Evolutionary conservation across 2,113 vertebrate genomes (phyloP).

Genomic region (Copsychus sechellarum): DNA sequence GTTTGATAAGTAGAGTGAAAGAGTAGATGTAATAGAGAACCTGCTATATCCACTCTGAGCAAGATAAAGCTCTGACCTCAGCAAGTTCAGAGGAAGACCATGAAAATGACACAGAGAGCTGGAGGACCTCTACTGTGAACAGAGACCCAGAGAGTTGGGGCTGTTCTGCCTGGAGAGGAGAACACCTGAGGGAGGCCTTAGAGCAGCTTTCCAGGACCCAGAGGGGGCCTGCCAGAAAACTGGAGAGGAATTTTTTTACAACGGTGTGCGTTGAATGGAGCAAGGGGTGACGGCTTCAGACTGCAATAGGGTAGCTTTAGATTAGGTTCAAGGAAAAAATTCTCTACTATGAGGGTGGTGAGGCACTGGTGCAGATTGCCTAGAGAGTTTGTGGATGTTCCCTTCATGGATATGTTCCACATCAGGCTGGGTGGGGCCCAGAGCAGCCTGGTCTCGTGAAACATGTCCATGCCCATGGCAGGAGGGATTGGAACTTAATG

Average conservation of each 20-base stretch:
- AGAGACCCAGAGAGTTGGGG: background rate
- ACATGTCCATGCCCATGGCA: background rate
- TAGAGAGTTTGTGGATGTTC: background rate
- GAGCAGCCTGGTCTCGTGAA: background rate
- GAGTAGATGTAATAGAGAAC: background rate
- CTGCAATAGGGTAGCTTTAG: background rate
- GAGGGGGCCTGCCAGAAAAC: background rate
- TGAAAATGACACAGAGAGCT: background rate
- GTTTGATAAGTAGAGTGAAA: background rate
- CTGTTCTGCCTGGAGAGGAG: background rate
- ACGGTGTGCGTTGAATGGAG: background rate
- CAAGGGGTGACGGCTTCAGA: background rate
- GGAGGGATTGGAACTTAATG: background rate
- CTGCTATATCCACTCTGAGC: background rate
- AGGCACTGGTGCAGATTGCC: background rate
- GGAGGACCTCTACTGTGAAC: background rate
- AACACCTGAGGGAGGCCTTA: background rate
- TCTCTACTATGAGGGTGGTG: background rate
- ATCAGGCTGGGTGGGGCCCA: background rate
- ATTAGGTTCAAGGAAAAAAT: background rate
- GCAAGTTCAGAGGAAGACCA: background rate
- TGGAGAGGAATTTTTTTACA: background rate
- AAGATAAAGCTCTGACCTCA: background rate
- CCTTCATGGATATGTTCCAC: accelerated
- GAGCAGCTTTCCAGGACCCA: background rate